Conservation (phyloP, 2,888 invertebrate species). For the Chorisops tibialis region DNA sequence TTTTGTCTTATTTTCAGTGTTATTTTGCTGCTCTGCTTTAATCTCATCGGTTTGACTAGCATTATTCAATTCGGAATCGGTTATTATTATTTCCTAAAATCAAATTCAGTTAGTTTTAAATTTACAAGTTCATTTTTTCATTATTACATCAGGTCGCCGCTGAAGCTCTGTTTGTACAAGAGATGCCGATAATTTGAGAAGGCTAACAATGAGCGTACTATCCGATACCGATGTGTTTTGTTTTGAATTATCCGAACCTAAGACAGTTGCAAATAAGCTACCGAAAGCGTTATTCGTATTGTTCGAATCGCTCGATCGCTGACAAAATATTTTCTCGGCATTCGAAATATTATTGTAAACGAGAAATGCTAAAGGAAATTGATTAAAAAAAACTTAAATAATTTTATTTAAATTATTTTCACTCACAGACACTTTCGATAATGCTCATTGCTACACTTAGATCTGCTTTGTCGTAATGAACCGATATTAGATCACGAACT, state of each 20-base stretch:
- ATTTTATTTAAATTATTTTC: conserved; percentile 12
- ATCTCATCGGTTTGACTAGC: conserved; percentile 78
- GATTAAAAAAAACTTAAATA: background rate
- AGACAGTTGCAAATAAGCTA: conserved; percentile 71
- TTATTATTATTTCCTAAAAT: conserved; percentile 49
- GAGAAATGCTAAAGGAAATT: conserved; percentile 49
- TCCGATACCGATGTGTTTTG: conserved; percentile 67
- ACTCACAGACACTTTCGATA: conserved; percentile 67
- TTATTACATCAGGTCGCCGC: conserved; percentile 49
- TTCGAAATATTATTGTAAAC: conserved; percentile 57
- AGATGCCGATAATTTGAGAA: conserved; percentile 65
- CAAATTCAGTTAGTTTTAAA: background rate
- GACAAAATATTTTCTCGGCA: conserved; percentile 57
- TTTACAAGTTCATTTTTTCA: background rate
- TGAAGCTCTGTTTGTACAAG: conserved; percentile 63
- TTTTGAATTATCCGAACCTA: conserved; percentile 61
- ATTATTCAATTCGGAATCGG: conserved; percentile 50
- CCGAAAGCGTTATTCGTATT: conserved; percentile 62
- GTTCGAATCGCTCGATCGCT: conserved; percentile 55
- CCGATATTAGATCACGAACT: conserved; percentile 62
- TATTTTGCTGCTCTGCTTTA: conserved; percentile 67
- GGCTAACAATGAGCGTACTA: conserved; percentile 67
- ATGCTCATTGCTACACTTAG: conserved; percentile 69
- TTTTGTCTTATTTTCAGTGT: conserved; percentile 52
- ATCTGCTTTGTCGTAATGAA: conserved; percentile 64